Conservation (phyloP, 2,888 invertebrate species). For the Macrophya alboannulata region DNA sequence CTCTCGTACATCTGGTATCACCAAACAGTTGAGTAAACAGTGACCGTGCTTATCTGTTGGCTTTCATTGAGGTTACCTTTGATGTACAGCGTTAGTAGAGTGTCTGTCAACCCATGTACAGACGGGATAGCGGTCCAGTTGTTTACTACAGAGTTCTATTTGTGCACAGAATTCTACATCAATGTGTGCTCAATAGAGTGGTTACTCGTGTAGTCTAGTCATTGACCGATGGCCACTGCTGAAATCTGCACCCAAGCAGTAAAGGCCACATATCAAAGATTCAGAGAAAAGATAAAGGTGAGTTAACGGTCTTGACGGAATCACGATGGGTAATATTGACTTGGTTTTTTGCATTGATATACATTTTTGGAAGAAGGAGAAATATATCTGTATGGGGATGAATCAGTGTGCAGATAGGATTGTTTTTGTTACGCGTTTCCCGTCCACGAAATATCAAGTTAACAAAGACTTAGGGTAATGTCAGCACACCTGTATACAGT, state of each 20-base stretch:
- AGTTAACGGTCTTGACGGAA: not conserved
- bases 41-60: slow-evolving; percentile 22
- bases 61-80: slow-evolving; percentile 30
- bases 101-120: not conserved
- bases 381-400: not conserved
- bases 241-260: not conserved
- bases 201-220: slow-evolving; percentile 21
- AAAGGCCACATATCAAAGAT: not conserved
- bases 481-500: not conserved
- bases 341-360: not conserved
- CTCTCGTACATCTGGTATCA: slow-evolving; percentile 23
- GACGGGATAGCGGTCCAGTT: not conserved
- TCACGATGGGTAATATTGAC: not conserved
- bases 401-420: not conserved
- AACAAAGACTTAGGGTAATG: slow-evolving; percentile 10
- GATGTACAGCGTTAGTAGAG: slow-evolving; percentile 7
- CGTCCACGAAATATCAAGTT: not conserved
- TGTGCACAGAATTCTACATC: slow-evolving; percentile 4
- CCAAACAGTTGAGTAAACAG: slow-evolving; percentile 18
- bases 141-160: slow-evolving; percentile 39
- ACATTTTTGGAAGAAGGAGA: not conserved
- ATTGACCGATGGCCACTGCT: not conserved
- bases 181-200: slow-evolving; percentile 5
- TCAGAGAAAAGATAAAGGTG: not conserved
- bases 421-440: not conserved